These are phyloP conservation scores for Yasuhikotakia modesta DNA, from an alignment of 2,797 vertebrate species.

Conservation along the genomic window DNA sequence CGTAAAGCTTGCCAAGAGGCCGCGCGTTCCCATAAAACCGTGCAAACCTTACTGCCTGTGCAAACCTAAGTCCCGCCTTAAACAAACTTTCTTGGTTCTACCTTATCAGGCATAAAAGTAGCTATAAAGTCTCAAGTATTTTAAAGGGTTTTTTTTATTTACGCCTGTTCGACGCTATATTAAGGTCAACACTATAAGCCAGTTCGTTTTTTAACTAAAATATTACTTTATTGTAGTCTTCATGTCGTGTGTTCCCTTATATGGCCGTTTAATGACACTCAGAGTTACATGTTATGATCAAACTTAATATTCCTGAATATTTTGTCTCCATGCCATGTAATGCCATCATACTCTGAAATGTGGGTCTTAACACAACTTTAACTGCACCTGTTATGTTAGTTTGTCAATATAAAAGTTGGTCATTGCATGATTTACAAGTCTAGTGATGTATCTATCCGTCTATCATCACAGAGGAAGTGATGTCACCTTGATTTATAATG, in stretches of 20 bases:
- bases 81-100: conserved; percentile 12
- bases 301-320: not conserved
- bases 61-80: conserved; percentile 35
- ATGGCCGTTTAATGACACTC: not conserved
- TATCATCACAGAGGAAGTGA: conserved; percentile 27
- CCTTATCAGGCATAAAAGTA: not conserved
- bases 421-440: not conserved
- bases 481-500: conserved; percentile 36
- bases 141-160: not conserved
- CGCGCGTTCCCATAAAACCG: conserved; percentile 31
- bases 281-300: not conserved
- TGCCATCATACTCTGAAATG: conserved; percentile 2
- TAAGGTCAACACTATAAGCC: not conserved
- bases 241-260: conserved; percentile 28
- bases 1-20: conserved; percentile 44
- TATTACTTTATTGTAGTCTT: not conserved
- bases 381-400: conserved; percentile 21
- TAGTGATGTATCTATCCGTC: not conserved
- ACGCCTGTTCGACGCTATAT: not conserved
- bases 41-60: conserved; percentile 15
- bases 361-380: not conserved
- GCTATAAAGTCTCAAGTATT: conserved; percentile 5
- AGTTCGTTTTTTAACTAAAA: not conserved
- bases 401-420: not conserved
- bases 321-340: not conserved